Evolutionary conservation across 1,140 invertebrate genomes (phyloP), one percentile per base, ranked within the genome.

Genomic region (Bombyx mandarina): DNA sequence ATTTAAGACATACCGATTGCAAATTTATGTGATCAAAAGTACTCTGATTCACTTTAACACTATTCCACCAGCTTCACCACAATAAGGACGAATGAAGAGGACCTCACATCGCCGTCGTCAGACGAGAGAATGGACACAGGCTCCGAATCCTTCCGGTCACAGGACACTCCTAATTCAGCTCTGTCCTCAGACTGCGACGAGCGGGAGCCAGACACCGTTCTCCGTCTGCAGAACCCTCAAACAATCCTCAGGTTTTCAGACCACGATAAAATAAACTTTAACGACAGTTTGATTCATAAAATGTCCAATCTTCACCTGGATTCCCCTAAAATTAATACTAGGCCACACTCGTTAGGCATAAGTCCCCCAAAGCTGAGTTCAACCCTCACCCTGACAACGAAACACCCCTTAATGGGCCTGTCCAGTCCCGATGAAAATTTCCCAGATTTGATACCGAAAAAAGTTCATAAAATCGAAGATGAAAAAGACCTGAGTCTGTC

Each of bases 111-210:
- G n/a, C 77, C 73, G 52, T 82, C 82, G 9, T 86, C 79, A 48
- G 82, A 83, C 56, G 80, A 83, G 22, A 83, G 77, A 58, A 83
- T 86, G 82, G 82, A 86, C 62, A 86, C 82, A 0, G 77, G 71
- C 1, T 82, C 82, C 0, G 82, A 85, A 49, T 80, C 77, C 2
- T 66, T 73, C 44, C 65, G 45, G 8, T 79, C 69, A 2, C 79
- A 79, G 54, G 72, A 77, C 44, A 85, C 80, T 0, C 75, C 82
- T 0, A 80, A 77, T 58, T 85, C 82, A 0, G 68, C 72, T 7
- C 61, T 65, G 8, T 72, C 68, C 1, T 79, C 77, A 43, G 75
- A 81, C 53, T 79, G 70, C 10, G 80, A 82, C 7, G 80, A 78
- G 45, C 55, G 56, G 6, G 66, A 74, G 8, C 62, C 58, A 12